phyloP scores from a whole-genome alignment of 2,888 invertebrate genomes.

The Trachelus stipa region DNA sequence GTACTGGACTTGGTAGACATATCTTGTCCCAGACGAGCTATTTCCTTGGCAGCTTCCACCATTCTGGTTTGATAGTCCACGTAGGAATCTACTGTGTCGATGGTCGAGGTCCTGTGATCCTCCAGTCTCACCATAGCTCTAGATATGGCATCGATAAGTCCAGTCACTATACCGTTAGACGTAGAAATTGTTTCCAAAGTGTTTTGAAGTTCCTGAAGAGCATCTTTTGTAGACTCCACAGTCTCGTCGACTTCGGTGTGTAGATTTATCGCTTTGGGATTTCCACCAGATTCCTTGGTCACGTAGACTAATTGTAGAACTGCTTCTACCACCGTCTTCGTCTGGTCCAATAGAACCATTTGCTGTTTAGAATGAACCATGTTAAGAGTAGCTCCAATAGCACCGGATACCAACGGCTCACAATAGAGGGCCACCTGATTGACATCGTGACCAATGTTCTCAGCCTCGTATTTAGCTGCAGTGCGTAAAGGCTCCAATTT shows the following conservation, averaged over 20 bases:
- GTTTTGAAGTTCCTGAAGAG: constrained; percentile 83
- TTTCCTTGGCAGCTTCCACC: constrained; percentile 95
- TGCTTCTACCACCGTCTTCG: constrained; percentile 95
- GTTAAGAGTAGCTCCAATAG: constrained; percentile 90
- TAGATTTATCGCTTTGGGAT: constrained; percentile 85
- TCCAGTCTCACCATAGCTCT: constrained; percentile 86
- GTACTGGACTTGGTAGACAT: constrained; percentile 88
- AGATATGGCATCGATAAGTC: constrained; percentile 90
- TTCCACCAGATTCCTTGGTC: constrained; percentile 91
- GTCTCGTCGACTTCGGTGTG: constrained; percentile 89
- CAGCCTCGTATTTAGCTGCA: constrained; percentile 92
- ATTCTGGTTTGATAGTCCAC: constrained; percentile 98
- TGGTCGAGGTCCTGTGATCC: constrained; percentile 78
- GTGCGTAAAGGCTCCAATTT: constrained; percentile 85
- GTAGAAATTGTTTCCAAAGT: constrained; percentile 86
- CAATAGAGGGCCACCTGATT: constrained; percentile 82
- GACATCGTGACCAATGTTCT: constrained; percentile 91
- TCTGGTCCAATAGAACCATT: constrained; percentile 87
- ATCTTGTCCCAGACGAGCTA: constrained; percentile 91
- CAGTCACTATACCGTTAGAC: constrained; percentile 89
- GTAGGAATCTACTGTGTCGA: constrained; percentile 81
- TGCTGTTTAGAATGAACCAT: constrained; percentile 90
- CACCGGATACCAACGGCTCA: constrained; percentile 86
- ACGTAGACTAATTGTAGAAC: constrained; percentile 86
- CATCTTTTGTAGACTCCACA: constrained; percentile 80